Conservation (phyloP, 2,888 invertebrate genomes). For the Crematogaster levior region DNA sequence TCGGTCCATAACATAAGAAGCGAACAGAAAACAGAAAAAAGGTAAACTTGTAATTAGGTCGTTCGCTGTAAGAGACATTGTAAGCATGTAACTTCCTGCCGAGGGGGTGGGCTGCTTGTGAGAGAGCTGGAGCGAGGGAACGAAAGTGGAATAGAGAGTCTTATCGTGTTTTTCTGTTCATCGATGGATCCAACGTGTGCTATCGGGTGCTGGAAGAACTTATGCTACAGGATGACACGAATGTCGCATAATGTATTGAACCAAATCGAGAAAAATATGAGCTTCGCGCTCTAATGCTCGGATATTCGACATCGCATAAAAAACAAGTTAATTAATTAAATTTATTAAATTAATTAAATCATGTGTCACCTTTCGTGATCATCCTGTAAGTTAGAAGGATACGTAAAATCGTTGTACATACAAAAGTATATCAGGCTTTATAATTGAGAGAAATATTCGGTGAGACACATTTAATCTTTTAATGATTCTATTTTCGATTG, state of each 20-base stretch:
- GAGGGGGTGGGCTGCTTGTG: constrained; percentile 44
- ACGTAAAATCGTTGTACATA: constrained; percentile 37
- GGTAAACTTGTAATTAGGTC: constrained; percentile 81
- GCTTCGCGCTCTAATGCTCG: background rate
- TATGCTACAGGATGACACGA: constrained; percentile 53
- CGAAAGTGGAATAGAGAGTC: constrained; percentile 46
- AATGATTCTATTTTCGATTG: background rate
- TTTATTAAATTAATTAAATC: no score
- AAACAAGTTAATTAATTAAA: no score
- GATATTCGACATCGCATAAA: background rate
- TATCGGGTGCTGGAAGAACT: constrained; percentile 73
- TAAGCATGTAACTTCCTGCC: constrained; percentile 49
- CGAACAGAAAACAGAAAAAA: constrained; percentile 85
- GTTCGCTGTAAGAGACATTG: constrained; percentile 77
- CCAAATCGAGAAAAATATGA: background rate
- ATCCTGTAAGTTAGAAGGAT: constrained; percentile 31
- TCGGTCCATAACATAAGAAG: constrained; percentile 85
- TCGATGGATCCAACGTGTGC: constrained; percentile 70
- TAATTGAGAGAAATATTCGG: constrained; percentile 31
- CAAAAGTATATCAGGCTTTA: constrained; percentile 15
- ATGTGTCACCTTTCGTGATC: constrained; percentile 1
- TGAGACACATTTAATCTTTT: background rate
- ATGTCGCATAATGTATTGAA: constrained; percentile 9
- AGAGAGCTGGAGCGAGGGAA: constrained; percentile 5
- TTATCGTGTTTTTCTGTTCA: constrained; percentile 67